Evolutionary conservation across 2,797 vertebrate species (phyloP).

Genomic region (Malacoctenus gilli): DNA sequence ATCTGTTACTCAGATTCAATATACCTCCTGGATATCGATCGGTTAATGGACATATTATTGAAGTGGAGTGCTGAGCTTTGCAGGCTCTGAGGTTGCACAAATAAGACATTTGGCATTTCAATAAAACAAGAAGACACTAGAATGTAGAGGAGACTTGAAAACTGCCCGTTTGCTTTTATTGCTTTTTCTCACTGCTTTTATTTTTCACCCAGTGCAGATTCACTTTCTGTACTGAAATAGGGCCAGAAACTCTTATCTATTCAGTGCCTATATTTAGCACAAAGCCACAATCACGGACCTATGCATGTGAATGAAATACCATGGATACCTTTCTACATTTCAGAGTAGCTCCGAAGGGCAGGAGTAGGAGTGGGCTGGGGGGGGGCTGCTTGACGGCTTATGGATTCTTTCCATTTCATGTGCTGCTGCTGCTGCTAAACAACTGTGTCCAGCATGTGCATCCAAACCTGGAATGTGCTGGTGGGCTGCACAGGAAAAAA

Average conservation of each 20-base stretch:
- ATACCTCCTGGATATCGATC: no score
- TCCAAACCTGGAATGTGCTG: slow-evolving; percentile 25
- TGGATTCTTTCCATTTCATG: slow-evolving; percentile 33
- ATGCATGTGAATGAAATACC: not conserved
- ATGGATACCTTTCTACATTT: slow-evolving; percentile 5
- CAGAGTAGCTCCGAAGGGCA: not conserved
- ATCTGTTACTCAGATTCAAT: no score
- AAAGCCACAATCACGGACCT: slow-evolving; percentile 2
- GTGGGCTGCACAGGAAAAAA: slow-evolving; percentile 8
- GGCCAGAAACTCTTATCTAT: not conserved
- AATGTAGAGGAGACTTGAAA: slow-evolving; percentile 11
- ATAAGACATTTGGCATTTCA: no score
- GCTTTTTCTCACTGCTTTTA: not conserved
- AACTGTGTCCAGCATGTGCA: slow-evolving; percentile 38
- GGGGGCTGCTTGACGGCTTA: not conserved
- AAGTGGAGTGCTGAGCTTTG: no score
- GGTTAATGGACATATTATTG: no score
- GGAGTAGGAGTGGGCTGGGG: not conserved
- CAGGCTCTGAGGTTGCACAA: no score
- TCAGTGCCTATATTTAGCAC: slow-evolving; percentile 1
- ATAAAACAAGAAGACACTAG: no score
- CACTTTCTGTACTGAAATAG: no score
- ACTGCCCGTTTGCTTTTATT: slow-evolving; percentile 1
- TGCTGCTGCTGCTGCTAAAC: slow-evolving; percentile 1
- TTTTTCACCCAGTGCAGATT: no score